Evolutionary conservation across 2,888 invertebrate species (phyloP), one percentile per base, ranked within the genome.

Genomic region (Papilio gigon): DNA sequence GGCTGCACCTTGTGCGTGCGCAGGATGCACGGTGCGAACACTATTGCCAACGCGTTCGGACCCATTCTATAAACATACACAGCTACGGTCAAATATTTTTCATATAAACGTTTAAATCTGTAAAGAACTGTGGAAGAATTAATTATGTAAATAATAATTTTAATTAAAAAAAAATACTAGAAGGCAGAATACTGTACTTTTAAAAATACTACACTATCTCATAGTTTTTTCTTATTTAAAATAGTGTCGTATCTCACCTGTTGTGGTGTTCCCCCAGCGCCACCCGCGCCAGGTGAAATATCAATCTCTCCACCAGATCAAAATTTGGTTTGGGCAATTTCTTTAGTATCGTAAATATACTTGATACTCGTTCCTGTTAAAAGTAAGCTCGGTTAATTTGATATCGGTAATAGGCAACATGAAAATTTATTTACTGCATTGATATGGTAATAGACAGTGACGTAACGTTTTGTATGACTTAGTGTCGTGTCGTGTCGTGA

Each of bases 21-120:
- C 74, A 98, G 92, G 71, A 98, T 96, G 87, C 98, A 98, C 60
- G 98, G 98, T 53, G 98, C 98, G 90, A 98, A 98, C 73, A 98
- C 97, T 76, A 98, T 98, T 64, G 98, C 97, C 75, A 98, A 89
- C 65, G 97, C 97, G 81, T 96, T 96, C 0, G 98, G 94, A 67
- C 97, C 97, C 98, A 98, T 98, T 75, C 97, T 92, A 77, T 0
- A 25, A 8, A 65, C 35, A 27, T 40, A 20, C n/a, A 25, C 42
- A 44, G 22, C n/a, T 20, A 27, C 30, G 22, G 33, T 6, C 33
- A 35, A 35, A 8, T 9, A 35, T 9, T 35, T 11, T 1, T 35
- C 33, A 35, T 35, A 35, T 8, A 12, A 27, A n/a, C 12, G 42
- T 44, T 44, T n/a, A 6, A 44, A 17, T 1, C 44, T 17, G 44